Percentiles rank a stretch among this genome's conserved stretches.
These are phyloP conservation scores for Rhyzopertha dominica DNA, from an alignment of 1,140 invertebrate species.

Conservation along the genomic window DNA sequence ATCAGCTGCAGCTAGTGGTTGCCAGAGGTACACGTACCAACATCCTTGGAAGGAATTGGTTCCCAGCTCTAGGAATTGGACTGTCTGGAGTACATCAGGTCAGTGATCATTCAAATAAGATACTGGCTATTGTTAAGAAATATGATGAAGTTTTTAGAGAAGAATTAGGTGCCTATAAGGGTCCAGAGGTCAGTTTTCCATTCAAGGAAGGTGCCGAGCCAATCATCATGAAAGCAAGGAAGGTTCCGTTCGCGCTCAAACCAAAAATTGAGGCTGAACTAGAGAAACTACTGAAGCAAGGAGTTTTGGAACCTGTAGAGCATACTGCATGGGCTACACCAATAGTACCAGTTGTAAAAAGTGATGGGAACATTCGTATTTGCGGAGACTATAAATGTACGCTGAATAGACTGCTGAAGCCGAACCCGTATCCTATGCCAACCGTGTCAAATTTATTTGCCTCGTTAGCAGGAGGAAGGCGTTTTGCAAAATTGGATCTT, in stretches of 20 bases:
- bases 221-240: constrained; percentile 34
- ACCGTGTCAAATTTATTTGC: constrained; percentile 38
- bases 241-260: constrained; percentile 40
- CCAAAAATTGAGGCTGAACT: constrained; percentile 44
- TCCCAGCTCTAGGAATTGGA: not conserved
- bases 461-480: constrained; percentile 28
- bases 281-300: constrained; percentile 39
- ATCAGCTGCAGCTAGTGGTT: not conserved
- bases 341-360: constrained; percentile 48
- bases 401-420: constrained; percentile 26
- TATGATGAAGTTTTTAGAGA: constrained; percentile 1
- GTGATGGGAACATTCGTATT: constrained; percentile 35
- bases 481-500: constrained; percentile 43
- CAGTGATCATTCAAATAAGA: not conserved
- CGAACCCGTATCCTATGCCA: constrained; percentile 29
- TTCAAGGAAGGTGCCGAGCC: constrained; percentile 26
- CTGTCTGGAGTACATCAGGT: not conserved
- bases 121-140: not conserved
- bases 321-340: constrained; percentile 44
- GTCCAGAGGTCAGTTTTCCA: constrained; percentile 12
- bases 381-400: constrained; percentile 34
- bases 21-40: not conserved
- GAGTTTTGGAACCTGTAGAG: constrained; percentile 25
- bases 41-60: not conserved
- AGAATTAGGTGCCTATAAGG: constrained; percentile 15